phyloP scores from a whole-genome alignment of 2,113 vertebrate genomes.

The Chunga burmeisteri region DNA sequence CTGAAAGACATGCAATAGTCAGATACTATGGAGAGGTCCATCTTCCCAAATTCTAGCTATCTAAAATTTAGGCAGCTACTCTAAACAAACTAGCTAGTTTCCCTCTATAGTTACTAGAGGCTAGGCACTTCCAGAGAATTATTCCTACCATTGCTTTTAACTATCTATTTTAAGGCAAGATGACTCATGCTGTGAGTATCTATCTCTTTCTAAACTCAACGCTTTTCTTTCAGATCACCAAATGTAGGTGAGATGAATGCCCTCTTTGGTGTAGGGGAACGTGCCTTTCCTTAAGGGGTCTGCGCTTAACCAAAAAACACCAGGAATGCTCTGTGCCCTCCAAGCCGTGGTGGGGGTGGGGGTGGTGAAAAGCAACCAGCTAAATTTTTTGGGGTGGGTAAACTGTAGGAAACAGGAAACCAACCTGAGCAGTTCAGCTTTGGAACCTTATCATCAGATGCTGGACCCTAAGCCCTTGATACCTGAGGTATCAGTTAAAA shows the following conservation, averaged over 20 bases:
- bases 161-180: not conserved
- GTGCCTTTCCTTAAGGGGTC: not conserved
- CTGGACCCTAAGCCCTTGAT: not conserved
- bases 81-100: not conserved
- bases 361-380: not conserved
- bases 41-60: fast-evolving
- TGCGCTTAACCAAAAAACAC: not conserved
- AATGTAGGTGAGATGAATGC: not conserved
- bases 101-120: not conserved
- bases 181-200: not conserved
- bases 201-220: not conserved
- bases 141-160: not conserved
- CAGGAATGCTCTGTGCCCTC: not conserved
- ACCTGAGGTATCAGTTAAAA: not conserved
- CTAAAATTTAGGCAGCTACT: not conserved
- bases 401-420: not conserved
- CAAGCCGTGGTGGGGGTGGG: not conserved
- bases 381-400: not conserved
- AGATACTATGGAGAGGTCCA: not conserved
- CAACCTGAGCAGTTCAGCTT: not conserved
- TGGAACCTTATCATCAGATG: not conserved
- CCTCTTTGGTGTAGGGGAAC: not conserved
- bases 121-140: not conserved
- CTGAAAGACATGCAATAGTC: not conserved
- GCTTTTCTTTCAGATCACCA: not conserved